Percentiles rank a stretch among this genome's conserved stretches.
These are phyloP conservation scores for Rutilus rutilus DNA, from an alignment of 2,113 vertebrate genomes.

Conservation along the genomic window DNA sequence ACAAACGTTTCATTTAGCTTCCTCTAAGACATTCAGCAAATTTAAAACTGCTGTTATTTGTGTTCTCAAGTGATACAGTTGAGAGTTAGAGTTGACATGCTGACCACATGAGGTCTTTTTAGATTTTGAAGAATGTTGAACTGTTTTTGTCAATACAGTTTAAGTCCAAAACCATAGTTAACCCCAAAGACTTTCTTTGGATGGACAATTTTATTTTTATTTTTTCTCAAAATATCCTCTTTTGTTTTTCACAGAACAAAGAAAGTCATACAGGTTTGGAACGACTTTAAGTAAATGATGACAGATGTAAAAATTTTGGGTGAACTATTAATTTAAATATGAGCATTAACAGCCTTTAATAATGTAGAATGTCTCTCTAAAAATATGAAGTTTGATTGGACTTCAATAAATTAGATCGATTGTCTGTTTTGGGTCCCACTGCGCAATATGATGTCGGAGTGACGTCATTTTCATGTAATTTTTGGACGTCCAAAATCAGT, in stretches of 20 bases:
- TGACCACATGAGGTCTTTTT: not conserved
- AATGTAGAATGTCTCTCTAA: not conserved
- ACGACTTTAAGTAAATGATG: not conserved
- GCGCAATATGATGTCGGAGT: too few species aligned
- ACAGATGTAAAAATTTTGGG: not conserved
- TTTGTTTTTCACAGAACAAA: not conserved
- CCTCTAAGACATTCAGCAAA: constrained; percentile 58
- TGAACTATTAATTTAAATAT: not conserved
- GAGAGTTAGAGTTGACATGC: not conserved
- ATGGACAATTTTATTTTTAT: not conserved
- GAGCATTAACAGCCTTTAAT: not conserved
- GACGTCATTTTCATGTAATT: too few species aligned
- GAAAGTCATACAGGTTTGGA: not conserved
- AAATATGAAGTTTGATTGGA: not conserved
- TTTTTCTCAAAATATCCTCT: not conserved
- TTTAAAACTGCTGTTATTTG: constrained; percentile 62
- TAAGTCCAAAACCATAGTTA: not conserved
- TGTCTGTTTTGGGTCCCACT: not conserved
- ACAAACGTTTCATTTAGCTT: constrained; percentile 43
- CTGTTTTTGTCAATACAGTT: not conserved
- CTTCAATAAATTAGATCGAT: not conserved
- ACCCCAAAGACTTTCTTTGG: not conserved
- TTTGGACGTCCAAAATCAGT: too few species aligned
- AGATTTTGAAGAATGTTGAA: not conserved
- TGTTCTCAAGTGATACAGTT: constrained; percentile 51